Evolutionary conservation across 2,797 vertebrate species (phyloP), one percentile per base, ranked within the genome.

Genomic region (Novumbra hubbsi): DNA sequence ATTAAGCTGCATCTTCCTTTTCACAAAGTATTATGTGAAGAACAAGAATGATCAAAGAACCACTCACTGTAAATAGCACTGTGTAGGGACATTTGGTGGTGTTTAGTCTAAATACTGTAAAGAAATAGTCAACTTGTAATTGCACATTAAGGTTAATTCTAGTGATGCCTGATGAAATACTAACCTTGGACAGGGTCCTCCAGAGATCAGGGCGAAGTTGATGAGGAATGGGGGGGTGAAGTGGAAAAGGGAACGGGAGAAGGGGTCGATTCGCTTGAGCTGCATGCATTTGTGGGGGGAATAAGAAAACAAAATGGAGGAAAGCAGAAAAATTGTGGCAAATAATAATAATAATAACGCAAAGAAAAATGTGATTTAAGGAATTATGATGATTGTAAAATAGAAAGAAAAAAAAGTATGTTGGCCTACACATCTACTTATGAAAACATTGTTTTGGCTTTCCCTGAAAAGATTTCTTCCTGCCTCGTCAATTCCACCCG

Each of bases 141-240:
- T 8, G 9, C 68, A 50, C 4, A 70, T 70, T 66, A 5, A 24
- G 28, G 19, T 12, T 17, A 70, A 6, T 34, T 76, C 17, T 9
- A 48, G 27, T 49, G 0, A 73, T 69, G n/a, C 77, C 75, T 76
- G 80, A 79, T 70, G 70, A 80, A 73, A 65, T 78, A 95, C 92
- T 93, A 86, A 94, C 94, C 93, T 94, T 87, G 71, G 77, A 81
- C 78, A 87, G 68, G 69, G 84, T 80, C 83, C 77, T 78, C 79
- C 86, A 60, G 80, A 70, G 74, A 75, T 96, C 93, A 96, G 84
- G 93, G 89, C 70, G 91, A 91, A 83, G 92, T 86, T 73, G 93
- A 80, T 72, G 85, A 86, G 66, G 89, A 85, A 82, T 90, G 90
- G 85, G 50, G 11, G 5, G 88, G 73, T 85, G 92, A 86, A 52